These are phyloP conservation scores for Ashinkailepas kermadecensis DNA, from an alignment of 2,888 invertebrate species.

Conservation along the genomic window DNA sequence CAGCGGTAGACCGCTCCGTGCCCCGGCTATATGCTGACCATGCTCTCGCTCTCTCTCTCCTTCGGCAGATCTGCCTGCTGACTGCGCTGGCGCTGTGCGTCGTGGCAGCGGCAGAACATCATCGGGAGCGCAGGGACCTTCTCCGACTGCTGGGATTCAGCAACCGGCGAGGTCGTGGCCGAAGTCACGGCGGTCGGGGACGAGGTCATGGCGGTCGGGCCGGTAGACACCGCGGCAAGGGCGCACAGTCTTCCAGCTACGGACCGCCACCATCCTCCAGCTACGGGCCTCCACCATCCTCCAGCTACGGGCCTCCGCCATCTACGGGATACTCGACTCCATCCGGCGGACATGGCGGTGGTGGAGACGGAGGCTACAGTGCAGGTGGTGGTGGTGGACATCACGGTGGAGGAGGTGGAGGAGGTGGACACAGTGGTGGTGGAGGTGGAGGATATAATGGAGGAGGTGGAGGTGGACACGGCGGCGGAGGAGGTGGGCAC, in stretches of 20 bases:
- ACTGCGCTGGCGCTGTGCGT: no score
- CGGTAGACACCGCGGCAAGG: background rate
- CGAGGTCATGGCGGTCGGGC: background rate
- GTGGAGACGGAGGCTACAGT: background rate
- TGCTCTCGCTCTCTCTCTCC: no score
- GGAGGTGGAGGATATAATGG: background rate
- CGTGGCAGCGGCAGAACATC: background rate
- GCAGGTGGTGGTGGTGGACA: background rate
- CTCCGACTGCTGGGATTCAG: background rate
- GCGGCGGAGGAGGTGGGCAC: background rate
- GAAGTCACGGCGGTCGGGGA: background rate
- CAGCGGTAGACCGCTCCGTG: no score
- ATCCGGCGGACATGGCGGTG: background rate
- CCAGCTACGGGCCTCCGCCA: background rate
- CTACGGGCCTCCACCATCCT: background rate
- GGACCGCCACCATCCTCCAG: background rate
- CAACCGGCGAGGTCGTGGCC: background rate
- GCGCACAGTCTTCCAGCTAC: background rate
- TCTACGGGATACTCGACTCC: background rate
- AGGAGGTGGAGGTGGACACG: background rate
- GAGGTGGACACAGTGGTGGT: background rate
- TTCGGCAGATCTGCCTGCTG: no score
- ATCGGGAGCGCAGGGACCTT: background rate
- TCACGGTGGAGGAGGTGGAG: background rate
- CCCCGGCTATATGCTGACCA: no score